Evolutionary conservation across 2,888 invertebrate genomes (phyloP).

Genomic region (Melolontha melolontha): DNA sequence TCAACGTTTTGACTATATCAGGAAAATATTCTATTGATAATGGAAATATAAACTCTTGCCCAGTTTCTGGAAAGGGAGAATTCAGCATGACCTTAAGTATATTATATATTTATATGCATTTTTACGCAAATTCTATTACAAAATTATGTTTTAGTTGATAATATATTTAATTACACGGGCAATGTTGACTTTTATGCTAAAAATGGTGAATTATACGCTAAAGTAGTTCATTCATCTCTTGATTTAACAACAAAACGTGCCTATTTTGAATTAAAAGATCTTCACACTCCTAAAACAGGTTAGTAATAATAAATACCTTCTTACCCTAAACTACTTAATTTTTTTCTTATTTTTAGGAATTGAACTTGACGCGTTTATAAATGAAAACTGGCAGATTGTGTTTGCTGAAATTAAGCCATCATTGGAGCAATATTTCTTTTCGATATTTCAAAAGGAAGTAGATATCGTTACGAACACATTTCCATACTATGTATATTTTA

Average conservation of each 20-base stretch:
- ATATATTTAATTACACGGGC: background rate
- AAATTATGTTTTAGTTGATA: slow-evolving; percentile 13
- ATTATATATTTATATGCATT: background rate
- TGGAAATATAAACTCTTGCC: slow-evolving; percentile 6
- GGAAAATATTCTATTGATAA: slow-evolving; percentile 3
- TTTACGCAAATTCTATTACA: background rate
- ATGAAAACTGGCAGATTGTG: slow-evolving; percentile 3
- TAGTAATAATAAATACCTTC: background rate
- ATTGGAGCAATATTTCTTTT: background rate
- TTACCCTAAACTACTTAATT: background rate
- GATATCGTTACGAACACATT: background rate
- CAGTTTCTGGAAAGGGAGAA: slow-evolving; percentile 18
- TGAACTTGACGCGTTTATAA: background rate
- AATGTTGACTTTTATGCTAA: slow-evolving; percentile 3
- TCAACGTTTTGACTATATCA: too few species aligned
- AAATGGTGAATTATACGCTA: slow-evolving; percentile 19
- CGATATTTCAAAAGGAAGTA: background rate
- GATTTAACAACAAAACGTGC: background rate
- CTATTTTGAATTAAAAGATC: slow-evolving; percentile 12
- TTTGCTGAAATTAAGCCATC: slow-evolving; percentile 1
- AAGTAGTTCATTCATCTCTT: slow-evolving; percentile 5
- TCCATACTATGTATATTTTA: background rate
- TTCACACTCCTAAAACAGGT: background rate
- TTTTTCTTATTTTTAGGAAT: background rate
- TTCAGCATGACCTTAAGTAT: slow-evolving; percentile 21